A percentile compares a stretch with the other conserved stretches of the same genome.
Evolutionary conservation across 1,140 invertebrate genomes (phyloP).

Genomic region (Polypedilum vanderplanki): DNA sequence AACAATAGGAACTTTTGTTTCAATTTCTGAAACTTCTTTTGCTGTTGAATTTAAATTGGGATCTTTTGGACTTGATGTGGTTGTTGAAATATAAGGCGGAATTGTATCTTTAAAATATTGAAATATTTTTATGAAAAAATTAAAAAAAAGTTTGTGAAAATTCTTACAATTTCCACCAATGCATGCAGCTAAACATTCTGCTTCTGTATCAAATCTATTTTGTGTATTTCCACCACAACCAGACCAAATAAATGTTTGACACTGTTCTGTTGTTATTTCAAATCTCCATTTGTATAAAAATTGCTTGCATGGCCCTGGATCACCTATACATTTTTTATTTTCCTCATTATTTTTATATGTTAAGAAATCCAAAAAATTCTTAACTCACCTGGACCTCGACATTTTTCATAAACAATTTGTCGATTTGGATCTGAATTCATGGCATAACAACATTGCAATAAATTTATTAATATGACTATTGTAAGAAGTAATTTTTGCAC

Average conservation of each 20-base stretch:
- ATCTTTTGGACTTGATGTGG: conserved; percentile 30
- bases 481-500: neutral
- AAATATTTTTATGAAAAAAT: too few species aligned
- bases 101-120: conserved; percentile 37
- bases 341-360: neutral
- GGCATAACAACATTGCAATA: neutral
- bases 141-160: neutral
- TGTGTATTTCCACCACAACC: conserved; percentile 68
- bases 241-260: conserved; percentile 66
- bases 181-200: conserved; percentile 63
- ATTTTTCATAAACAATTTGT: conserved; percentile 9
- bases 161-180: conserved; percentile 49
- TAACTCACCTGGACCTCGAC: neutral
- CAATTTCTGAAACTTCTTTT: conserved; percentile 46
- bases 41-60: conserved; percentile 46
- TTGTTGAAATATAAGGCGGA: conserved; percentile 36
- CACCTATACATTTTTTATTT: conserved; percentile 33
- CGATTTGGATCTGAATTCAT: conserved; percentile 19
- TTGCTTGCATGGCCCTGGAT: conserved; percentile 58
- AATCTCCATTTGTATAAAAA: conserved; percentile 65
- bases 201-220: conserved; percentile 68
- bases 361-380: neutral
- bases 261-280: conserved; percentile 56
- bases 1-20: conserved; percentile 44
- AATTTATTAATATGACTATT: neutral